Conservation (phyloP, 2,888 invertebrate genomes). For the Coleophora deauratella region DNA sequence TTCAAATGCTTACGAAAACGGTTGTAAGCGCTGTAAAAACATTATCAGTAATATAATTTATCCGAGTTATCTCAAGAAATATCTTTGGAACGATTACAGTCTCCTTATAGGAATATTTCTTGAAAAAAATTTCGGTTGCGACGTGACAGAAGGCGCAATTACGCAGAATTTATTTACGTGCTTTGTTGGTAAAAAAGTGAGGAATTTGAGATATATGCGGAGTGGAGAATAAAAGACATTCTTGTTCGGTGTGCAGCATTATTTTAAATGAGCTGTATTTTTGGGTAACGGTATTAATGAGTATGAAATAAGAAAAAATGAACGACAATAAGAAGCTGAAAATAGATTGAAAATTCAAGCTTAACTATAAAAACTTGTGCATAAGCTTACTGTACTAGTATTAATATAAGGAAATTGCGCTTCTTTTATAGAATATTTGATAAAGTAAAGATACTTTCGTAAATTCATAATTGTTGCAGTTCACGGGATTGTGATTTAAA, state of each 20-base stretch:
- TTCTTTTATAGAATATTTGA: too few relatives aligned
- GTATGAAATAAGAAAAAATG: too few relatives aligned
- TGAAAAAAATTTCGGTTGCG: slow-evolving; percentile 18
- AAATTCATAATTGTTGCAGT: too few relatives aligned
- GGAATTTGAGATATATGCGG: background rate
- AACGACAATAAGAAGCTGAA: slow-evolving; percentile 4
- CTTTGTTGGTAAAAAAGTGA: slow-evolving; percentile 10
- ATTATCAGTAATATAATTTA: slow-evolving; percentile 30
- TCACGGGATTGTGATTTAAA: too few relatives aligned
- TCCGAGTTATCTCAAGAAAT: slow-evolving; percentile 21
- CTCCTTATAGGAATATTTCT: slow-evolving; percentile 8
- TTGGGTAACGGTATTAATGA: too few relatives aligned
- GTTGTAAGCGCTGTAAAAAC: slow-evolving; percentile 10
- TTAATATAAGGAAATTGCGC: too few relatives aligned
- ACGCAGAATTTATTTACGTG: slow-evolving; percentile 55
- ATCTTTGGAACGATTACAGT: slow-evolving; percentile 21
- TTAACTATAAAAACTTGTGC: too few relatives aligned
- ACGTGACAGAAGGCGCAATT: slow-evolving; percentile 41
- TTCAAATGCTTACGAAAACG: slow-evolving; percentile 19
- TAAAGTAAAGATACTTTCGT: too few relatives aligned
- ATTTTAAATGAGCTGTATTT: too few relatives aligned
- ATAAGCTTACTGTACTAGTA: too few relatives aligned
- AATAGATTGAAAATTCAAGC: slow-evolving; percentile 26
- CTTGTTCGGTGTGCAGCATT: background rate
- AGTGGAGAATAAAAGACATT: too few relatives aligned